A percentile compares a stretch with the other conserved stretches of the same genome.
These are phyloP conservation scores for Colletes gigas DNA, from an alignment of 1,140 invertebrate species.

Conservation along the genomic window DNA sequence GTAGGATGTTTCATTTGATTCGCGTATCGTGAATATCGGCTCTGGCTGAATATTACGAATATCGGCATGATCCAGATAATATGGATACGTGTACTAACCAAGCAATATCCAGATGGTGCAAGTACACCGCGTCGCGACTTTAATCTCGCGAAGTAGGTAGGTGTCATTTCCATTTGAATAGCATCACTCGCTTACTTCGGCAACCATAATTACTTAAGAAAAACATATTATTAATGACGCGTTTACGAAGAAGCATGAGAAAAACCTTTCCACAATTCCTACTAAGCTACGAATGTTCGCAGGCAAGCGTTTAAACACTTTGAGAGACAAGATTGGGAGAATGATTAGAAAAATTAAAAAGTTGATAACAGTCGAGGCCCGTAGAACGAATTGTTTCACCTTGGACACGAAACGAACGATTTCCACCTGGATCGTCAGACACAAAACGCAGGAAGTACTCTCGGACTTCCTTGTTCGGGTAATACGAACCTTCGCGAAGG, in stretches of 20 bases:
- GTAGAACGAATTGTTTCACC: background rate
- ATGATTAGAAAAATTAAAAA: too few relatives aligned
- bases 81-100: conserved; percentile 13
- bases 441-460: conserved; percentile 68
- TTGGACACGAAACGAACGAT: conserved; percentile 11
- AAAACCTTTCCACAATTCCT: background rate
- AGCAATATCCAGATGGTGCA: conserved; percentile 31
- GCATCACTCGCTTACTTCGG: background rate
- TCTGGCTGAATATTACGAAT: conserved; percentile 11
- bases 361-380: background rate
- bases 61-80: conserved; percentile 16
- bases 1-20: conserved; percentile 4
- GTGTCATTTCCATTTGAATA: background rate
- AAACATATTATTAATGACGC: background rate
- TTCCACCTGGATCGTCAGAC: conserved; percentile 55
- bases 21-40: conserved; percentile 14
- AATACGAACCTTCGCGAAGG: conserved; percentile 52
- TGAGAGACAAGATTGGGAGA: too few relatives aligned
- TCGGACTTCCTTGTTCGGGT: conserved; percentile 47
- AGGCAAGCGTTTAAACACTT: too few relatives aligned
- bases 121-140: conserved; percentile 11
- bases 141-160: conserved; percentile 37
- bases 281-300: background rate
- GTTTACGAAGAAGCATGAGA: background rate
- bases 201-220: conserved; percentile 14